phyloP scores from a whole-genome alignment of 2,797 vertebrate species.

The Eulemur albifrons region DNA sequence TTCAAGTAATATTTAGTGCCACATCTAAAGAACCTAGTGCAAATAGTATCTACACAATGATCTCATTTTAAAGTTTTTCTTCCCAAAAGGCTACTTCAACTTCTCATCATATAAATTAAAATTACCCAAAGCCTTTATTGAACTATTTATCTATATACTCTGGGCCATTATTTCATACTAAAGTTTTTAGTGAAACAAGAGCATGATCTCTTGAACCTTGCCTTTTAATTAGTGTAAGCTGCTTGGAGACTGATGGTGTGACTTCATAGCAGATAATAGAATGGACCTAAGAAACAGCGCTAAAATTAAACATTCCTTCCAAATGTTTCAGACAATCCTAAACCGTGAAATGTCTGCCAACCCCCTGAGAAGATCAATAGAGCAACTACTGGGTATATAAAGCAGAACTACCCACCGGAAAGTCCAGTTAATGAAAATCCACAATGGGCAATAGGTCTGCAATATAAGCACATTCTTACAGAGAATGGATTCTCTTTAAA shows the following conservation, averaged over 20 bases:
- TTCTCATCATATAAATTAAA: conserved; percentile 49
- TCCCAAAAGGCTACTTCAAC: conserved; percentile 37
- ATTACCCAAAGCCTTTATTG: conserved; percentile 53
- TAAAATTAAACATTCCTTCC: conserved; percentile 79
- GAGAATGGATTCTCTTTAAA: conserved; percentile 45
- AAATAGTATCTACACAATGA: conserved; percentile 23
- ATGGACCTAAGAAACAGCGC: conserved; percentile 72
- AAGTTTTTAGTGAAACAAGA: conserved; percentile 62
- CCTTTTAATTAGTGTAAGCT: conserved; percentile 67
- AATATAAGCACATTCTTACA: conserved; percentile 32
- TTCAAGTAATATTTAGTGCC: conserved; percentile 31
- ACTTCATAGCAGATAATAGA: conserved; percentile 67
- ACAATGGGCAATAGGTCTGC: not conserved
- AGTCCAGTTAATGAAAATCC: conserved; percentile 37
- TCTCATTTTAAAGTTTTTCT: conserved; percentile 54
- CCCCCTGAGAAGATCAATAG: conserved; percentile 53
- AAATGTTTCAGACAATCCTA: conserved; percentile 48
- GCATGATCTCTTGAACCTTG: conserved; percentile 64
- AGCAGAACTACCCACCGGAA: conserved; percentile 15
- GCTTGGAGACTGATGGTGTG: conserved; percentile 58
- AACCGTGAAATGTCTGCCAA: not conserved
- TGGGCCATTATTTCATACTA: conserved; percentile 49
- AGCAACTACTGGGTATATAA: not conserved
- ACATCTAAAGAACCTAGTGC: not conserved
- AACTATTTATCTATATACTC: conserved; percentile 38